These are phyloP conservation scores for Volucella zonaria DNA, from an alignment of 2,888 invertebrate genomes.

Conservation along the genomic window DNA sequence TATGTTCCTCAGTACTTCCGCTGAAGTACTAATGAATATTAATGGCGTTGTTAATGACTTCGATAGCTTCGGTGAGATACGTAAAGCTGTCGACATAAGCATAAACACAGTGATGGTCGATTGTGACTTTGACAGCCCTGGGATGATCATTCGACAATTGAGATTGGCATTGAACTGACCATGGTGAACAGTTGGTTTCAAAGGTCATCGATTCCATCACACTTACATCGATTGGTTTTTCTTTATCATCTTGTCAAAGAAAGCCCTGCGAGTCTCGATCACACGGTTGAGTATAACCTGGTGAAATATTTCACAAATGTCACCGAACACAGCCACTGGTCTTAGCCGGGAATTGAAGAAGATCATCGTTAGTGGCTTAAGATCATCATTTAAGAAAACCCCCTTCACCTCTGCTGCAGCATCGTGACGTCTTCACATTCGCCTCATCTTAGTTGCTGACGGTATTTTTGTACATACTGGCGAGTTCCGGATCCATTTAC, in stretches of 20 bases:
- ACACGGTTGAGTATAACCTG: background rate
- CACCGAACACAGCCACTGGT: background rate
- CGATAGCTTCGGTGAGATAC: constrained; percentile 13
- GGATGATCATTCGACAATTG: constrained; percentile 9
- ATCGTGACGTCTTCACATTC: too few species aligned
- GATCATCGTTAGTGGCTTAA: background rate
- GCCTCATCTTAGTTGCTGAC: too few species aligned
- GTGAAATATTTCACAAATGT: background rate
- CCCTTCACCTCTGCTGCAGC: background rate
- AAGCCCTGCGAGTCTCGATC: constrained; percentile 9
- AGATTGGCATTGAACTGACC: background rate
- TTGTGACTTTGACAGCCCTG: too few species aligned
- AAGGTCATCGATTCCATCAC: constrained; percentile 9
- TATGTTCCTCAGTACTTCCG: background rate
- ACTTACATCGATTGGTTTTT: background rate
- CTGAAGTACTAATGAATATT: constrained; percentile 40
- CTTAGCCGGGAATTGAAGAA: background rate
- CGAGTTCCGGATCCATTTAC: too few species aligned
- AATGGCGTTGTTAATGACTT: background rate
- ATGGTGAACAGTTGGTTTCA: constrained; percentile 1
- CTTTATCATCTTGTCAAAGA: background rate
- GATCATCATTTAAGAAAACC: background rate
- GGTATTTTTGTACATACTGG: too few species aligned
- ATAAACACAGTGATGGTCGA: constrained; percentile 44
- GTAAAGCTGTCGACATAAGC: constrained; percentile 51